A percentile compares a stretch with the other conserved stretches of the same genome.
Evolutionary conservation across 2,888 invertebrate species (phyloP).

Genomic region (Melangyna quadrimaculata): DNA sequence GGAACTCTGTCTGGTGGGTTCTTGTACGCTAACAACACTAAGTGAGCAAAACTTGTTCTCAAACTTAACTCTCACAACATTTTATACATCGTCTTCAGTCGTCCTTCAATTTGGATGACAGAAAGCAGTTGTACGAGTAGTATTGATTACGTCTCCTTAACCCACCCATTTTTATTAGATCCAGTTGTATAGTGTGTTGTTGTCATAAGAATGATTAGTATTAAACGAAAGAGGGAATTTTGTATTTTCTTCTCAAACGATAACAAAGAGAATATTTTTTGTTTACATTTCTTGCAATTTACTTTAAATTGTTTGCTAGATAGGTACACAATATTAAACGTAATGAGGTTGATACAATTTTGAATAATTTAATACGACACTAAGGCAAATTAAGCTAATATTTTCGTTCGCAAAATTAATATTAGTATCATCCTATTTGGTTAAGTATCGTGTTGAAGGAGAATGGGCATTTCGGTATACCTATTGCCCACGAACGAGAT

Average conservation of each 20-base stretch:
- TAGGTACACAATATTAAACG: too few species aligned
- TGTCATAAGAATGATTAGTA: slow-evolving; percentile 11
- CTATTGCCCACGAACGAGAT: too few species aligned
- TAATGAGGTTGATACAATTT: too few species aligned
- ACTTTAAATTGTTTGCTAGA: not conserved
- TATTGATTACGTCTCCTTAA: slow-evolving; percentile 26
- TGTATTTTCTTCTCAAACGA: slow-evolving; percentile 27
- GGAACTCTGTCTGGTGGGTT: not conserved
- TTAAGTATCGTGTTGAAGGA: too few species aligned
- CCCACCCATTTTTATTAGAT: slow-evolving; percentile 5
- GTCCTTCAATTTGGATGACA: slow-evolving; percentile 40
- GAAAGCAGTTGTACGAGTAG: slow-evolving; percentile 33
- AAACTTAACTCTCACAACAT: not conserved
- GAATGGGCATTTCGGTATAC: too few species aligned
- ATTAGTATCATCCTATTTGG: too few species aligned
- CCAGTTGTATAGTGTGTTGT: not conserved
- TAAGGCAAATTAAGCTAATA: too few species aligned
- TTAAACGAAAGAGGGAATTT: not conserved
- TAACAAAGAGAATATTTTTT: not conserved
- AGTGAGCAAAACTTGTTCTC: not conserved
- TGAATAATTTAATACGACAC: too few species aligned
- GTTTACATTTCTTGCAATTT: not conserved
- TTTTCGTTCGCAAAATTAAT: too few species aligned
- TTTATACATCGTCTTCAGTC: not conserved
- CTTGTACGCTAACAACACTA: not conserved